These are phyloP conservation scores for Apotomis capreana DNA, from an alignment of 2,888 invertebrate species.

Conservation along the genomic window DNA sequence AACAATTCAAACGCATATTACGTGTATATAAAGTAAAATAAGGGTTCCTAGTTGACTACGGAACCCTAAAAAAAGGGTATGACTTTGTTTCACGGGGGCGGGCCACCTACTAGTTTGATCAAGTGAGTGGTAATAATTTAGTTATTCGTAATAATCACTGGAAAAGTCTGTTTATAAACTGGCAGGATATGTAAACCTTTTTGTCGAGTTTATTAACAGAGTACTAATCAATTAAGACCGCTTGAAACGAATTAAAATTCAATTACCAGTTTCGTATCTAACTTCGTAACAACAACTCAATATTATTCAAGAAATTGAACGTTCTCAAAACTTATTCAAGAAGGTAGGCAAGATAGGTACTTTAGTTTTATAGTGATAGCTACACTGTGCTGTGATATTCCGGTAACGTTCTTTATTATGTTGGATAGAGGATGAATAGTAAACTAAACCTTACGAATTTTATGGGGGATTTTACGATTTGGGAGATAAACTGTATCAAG, in stretches of 20 bases:
- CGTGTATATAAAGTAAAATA: too few species aligned
- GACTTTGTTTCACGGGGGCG: too few species aligned
- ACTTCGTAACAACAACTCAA: conserved; percentile 9
- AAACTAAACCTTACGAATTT: conserved; percentile 17
- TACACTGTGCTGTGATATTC: neutral
- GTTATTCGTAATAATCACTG: too few species aligned
- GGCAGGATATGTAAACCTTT: neutral
- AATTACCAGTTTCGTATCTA: conserved; percentile 16
- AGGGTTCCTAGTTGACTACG: too few species aligned
- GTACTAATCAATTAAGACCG: conserved; percentile 3
- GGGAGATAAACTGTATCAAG: conserved; percentile 13
- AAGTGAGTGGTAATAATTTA: too few species aligned
- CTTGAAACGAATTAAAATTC: conserved; percentile 22
- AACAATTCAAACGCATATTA: too few species aligned
- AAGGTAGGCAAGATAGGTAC: neutral
- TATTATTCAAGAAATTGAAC: conserved; percentile 6
- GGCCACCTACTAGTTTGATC: too few species aligned
- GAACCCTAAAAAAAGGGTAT: too few species aligned
- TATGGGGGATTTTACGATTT: conserved; percentile 27
- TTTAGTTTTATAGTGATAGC: conserved; percentile 18
- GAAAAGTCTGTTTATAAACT: too few species aligned
- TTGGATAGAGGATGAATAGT: conserved; percentile 19
- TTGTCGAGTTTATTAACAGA: conserved; percentile 6
- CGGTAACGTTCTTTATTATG: conserved; percentile 11
- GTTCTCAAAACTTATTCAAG: neutral